Conservation (phyloP, 2,113 vertebrate species). For the Carassius auratus region DNA sequence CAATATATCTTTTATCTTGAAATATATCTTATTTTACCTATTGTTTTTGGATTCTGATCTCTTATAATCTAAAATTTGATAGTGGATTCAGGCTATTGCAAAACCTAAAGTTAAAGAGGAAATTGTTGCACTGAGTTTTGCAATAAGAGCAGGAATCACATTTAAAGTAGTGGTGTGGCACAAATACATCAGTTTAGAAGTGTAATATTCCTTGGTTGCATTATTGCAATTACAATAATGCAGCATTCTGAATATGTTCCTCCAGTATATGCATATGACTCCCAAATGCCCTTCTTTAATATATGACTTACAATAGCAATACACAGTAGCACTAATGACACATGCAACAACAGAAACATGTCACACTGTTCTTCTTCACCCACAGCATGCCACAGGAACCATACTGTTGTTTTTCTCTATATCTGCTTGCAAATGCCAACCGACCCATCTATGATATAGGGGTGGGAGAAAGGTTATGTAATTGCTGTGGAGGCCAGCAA, state of each 20-base stretch:
- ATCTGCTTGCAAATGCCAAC: neutral
- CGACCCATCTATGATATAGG: neutral
- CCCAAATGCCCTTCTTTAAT: neutral
- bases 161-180: neutral
- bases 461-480: neutral
- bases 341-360: neutral
- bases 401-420: neutral
- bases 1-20: neutral
- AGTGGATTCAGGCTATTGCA: neutral
- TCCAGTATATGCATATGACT: neutral
- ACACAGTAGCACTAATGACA: neutral
- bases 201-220: neutral
- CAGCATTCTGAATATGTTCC: neutral
- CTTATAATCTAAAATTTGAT: neutral
- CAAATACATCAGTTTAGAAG: neutral
- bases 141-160: neutral
- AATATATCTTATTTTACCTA: neutral
- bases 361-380: conserved; percentile 17
- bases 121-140: conserved; percentile 1
- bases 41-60: neutral
- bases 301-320: neutral
- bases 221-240: conserved; percentile 29
- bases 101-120: neutral
- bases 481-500: conserved; percentile 5
- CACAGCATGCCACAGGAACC: neutral